These are phyloP conservation scores for Tinamus guttatus DNA, from an alignment of 2,113 vertebrate genomes.

Conservation along the genomic window DNA sequence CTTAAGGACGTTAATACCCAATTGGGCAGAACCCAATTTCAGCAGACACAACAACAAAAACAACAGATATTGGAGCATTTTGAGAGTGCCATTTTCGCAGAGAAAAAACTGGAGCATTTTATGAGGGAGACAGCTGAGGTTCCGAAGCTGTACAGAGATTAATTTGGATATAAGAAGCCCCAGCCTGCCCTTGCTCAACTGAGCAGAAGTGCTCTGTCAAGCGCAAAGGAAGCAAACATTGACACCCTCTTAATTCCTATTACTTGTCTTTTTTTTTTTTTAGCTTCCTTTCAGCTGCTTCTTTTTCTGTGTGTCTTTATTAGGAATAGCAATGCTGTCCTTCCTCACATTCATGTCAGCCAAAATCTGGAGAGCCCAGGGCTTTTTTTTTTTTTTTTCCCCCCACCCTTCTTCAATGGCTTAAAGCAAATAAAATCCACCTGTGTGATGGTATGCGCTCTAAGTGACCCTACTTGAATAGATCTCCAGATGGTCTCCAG, in stretches of 20 bases:
- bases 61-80: not conserved
- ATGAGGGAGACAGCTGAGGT: not conserved
- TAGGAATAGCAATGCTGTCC: rapidly evolving
- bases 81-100: not conserved
- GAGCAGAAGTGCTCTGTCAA: not conserved
- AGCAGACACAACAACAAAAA: not conserved
- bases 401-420: not conserved
- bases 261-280: no score
- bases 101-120: no score
- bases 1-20: not conserved
- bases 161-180: constrained; percentile 1
- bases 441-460: no score
- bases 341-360: not conserved
- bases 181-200: not conserved
- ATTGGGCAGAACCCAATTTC: not conserved
- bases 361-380: not conserved
- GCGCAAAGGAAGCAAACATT: not conserved
- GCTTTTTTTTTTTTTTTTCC: not conserved
- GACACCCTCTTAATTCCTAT: not conserved
- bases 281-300: not conserved
- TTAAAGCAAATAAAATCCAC: not conserved
- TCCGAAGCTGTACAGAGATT: not conserved
- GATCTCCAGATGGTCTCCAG: no score
- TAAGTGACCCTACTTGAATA: no score
- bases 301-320: rapidly evolving